phyloP scores from a whole-genome alignment of 2,888 invertebrate species.

The Philaethria dido region DNA sequence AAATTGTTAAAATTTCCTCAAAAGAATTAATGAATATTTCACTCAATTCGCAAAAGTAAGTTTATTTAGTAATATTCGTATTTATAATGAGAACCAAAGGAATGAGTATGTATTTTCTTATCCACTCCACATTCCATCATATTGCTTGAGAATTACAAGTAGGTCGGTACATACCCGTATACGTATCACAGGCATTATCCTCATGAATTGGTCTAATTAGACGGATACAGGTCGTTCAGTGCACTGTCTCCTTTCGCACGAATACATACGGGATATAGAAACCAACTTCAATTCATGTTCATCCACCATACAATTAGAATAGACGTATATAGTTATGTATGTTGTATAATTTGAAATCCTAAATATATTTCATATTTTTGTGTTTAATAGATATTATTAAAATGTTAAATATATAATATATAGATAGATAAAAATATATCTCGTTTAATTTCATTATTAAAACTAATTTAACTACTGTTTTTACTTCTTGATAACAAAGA shows the following conservation, averaged over 20 bases:
- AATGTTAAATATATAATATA: too few relatives aligned
- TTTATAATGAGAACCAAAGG: too few relatives aligned
- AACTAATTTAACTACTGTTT: neutral
- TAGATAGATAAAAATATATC: neutral
- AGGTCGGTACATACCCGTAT: neutral
- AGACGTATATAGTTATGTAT: neutral
- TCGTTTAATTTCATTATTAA: neutral
- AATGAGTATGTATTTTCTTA: too few relatives aligned
- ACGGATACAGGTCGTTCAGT: slow-evolving; percentile 6
- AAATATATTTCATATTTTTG: too few relatives aligned
- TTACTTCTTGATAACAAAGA: neutral
- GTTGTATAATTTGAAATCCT: too few relatives aligned
- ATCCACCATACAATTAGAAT: neutral
- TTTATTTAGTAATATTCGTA: too few relatives aligned
- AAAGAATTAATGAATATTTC: too few relatives aligned
- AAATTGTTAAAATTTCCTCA: too few relatives aligned
- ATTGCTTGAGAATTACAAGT: neutral
- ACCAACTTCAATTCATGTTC: slow-evolving; percentile 4
- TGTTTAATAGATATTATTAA: too few relatives aligned
- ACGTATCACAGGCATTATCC: neutral
- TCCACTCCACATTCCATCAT: neutral
- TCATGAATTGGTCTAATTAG: slow-evolving; percentile 17
- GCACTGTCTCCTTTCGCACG: neutral
- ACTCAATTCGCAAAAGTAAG: too few relatives aligned
- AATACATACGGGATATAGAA: neutral